phyloP scores from a whole-genome alignment of 2,797 vertebrate species.

The Lates japonicus region DNA sequence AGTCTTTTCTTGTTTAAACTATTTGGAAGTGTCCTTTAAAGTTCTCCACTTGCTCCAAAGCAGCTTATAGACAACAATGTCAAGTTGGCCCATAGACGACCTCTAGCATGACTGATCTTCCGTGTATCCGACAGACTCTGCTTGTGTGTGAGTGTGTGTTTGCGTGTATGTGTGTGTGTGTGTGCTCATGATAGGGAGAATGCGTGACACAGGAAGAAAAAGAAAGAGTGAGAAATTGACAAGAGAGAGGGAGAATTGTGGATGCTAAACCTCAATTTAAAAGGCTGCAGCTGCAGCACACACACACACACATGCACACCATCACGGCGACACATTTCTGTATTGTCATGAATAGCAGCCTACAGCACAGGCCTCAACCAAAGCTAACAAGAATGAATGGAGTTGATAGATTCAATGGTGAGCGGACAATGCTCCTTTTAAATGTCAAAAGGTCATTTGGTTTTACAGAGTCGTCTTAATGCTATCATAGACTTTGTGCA shows the following conservation, averaged over 20 bases:
- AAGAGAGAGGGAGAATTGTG: conserved; percentile 41
- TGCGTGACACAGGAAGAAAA: conserved; percentile 42
- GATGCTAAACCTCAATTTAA: conserved; percentile 52
- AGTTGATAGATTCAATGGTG: conserved; percentile 41
- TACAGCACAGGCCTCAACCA: conserved; percentile 53
- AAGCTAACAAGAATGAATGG: conserved; percentile 56
- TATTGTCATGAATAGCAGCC: conserved; percentile 49
- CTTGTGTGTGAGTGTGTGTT: conserved; percentile 40
- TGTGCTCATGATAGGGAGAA: conserved; percentile 25
- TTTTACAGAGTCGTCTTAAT: conserved; percentile 22
- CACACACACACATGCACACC: conserved; percentile 11
- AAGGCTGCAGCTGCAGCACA: conserved; percentile 8
- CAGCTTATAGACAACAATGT: conserved; percentile 81
- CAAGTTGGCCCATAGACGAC: conserved; percentile 68
- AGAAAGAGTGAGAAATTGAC: conserved; percentile 46
- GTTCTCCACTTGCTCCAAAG: conserved; percentile 71
- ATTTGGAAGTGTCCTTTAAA: conserved; percentile 76
- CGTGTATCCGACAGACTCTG: conserved; percentile 42
- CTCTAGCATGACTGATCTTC: conserved; percentile 77
- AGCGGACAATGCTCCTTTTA: conserved; percentile 36
- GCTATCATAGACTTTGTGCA: conserved; percentile 10
- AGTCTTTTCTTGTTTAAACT: conserved; percentile 59
- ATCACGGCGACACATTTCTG: conserved; percentile 23
- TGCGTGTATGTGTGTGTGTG: conserved; percentile 16
- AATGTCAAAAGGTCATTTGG: conserved; percentile 40